Evolutionary conservation across 1,140 invertebrate species (phyloP).

Genomic region (Monochamus saltuarius): DNA sequence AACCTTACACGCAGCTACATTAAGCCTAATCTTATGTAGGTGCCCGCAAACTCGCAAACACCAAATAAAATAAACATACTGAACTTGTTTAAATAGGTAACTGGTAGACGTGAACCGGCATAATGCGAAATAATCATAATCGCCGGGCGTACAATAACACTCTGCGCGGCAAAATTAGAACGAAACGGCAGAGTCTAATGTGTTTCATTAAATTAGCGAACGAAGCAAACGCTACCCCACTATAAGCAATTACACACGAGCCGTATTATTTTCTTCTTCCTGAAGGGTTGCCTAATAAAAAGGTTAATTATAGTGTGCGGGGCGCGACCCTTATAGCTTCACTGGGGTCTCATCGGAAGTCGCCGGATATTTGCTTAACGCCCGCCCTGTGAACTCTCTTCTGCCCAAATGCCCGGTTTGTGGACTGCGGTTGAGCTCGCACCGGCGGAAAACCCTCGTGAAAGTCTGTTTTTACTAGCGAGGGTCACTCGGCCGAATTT

Average conservation of each 20-base stretch:
- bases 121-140: constrained; percentile 26
- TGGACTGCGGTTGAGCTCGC: too few relatives aligned
- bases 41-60: too few relatives aligned
- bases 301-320: constrained; percentile 39
- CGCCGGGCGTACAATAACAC: constrained; percentile 29
- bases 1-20: too few relatives aligned
- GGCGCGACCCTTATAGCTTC: not conserved
- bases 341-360: constrained; percentile 31
- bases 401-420: too few relatives aligned
- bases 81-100: too few relatives aligned
- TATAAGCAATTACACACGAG: constrained; percentile 37
- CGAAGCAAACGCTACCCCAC: constrained; percentile 28
- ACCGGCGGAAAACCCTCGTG: too few relatives aligned
- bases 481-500: too few relatives aligned
- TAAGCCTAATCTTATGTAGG: too few relatives aligned
- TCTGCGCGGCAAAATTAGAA: constrained; percentile 33
- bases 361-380: constrained; percentile 32
- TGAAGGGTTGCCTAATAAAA: constrained; percentile 36
- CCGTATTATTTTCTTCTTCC: constrained; percentile 40
- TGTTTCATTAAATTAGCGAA: constrained; percentile 35
- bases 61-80: too few relatives aligned
- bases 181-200: constrained; percentile 36
- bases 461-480: too few relatives aligned
- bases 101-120: too few relatives aligned
- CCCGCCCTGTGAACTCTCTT: constrained; percentile 8